Evolutionary conservation across 2,888 invertebrate species (phyloP).

Genomic region (Callyntrura guangdongensis): DNA sequence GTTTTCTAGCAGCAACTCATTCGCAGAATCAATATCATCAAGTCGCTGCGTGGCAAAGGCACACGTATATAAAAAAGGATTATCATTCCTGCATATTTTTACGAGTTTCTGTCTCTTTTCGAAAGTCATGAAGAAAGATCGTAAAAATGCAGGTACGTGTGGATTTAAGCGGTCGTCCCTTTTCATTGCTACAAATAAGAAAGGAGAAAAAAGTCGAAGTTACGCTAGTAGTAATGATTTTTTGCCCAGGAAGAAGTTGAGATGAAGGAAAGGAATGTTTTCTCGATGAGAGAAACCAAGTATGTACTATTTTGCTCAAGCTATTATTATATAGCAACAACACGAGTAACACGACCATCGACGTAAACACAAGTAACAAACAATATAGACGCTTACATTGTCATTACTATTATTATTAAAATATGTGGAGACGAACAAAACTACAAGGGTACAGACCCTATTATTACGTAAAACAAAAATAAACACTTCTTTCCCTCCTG

Average conservation of each 20-base stretch:
- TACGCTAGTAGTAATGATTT: too few species aligned
- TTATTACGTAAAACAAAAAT: slow-evolving; percentile 8
- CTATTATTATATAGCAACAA: background rate
- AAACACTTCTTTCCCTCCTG: background rate
- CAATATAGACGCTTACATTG: background rate
- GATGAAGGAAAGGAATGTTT: background rate
- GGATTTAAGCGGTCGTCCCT: background rate
- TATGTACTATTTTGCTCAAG: background rate
- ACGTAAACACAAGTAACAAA: background rate
- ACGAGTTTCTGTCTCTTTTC: slow-evolving; percentile 28
- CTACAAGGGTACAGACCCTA: background rate
- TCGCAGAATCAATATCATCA: background rate
- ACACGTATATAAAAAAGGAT: background rate
- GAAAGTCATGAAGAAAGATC: slow-evolving; percentile 34
- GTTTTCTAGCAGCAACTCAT: background rate
- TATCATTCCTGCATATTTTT: slow-evolving; percentile 47
- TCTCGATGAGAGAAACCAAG: background rate
- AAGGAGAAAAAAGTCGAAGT: too few species aligned
- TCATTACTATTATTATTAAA: slow-evolving; percentile 3
- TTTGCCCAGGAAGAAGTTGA: too few species aligned
- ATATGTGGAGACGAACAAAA: background rate
- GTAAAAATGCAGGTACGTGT: slow-evolving; percentile 55
- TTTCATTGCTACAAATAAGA: too few species aligned
- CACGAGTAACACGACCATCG: background rate
- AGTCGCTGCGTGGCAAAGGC: background rate